A percentile compares a stretch with the other conserved stretches of the same genome.
Conservation (phyloP, 2,113 vertebrate species). For the Spea multiplicata region DNA sequence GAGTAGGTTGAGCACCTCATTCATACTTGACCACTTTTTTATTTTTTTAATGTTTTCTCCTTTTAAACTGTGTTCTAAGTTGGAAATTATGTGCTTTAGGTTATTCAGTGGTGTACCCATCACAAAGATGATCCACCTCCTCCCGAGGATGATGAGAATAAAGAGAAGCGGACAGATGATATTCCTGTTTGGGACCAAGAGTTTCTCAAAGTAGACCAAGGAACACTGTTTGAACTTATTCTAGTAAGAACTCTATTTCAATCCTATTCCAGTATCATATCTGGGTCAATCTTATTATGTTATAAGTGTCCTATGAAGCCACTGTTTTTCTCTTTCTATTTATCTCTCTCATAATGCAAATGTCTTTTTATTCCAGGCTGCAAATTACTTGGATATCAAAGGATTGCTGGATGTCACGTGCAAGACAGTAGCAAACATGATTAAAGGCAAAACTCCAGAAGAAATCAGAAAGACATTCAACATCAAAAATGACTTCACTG, state of each 20-base stretch:
- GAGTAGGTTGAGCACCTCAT: no score
- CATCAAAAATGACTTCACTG: slow-evolving; percentile 99
- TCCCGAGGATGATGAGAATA: slow-evolving; percentile 98
- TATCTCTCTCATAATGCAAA: no score
- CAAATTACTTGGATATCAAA: slow-evolving; percentile 99
- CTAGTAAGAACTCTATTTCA: slow-evolving; percentile 72
- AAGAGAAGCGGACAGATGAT: slow-evolving; percentile 97
- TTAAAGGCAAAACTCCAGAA: slow-evolving; percentile 98
- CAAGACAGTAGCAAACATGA: slow-evolving; percentile 99
- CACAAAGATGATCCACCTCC: slow-evolving; percentile 99
- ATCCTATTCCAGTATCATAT: no score
- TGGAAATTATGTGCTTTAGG: slow-evolving; percentile 62
- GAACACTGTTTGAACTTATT: slow-evolving; percentile 97
- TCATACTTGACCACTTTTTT: no score
- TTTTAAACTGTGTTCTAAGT: no score
- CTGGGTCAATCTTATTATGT: no score
- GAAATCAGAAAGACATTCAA: slow-evolving; percentile 99
- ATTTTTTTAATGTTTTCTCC: no score
- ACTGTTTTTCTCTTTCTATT: no score
- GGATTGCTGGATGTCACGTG: slow-evolving; percentile 97
- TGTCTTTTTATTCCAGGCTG: slow-evolving; percentile 72
- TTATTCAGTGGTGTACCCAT: slow-evolving; percentile 99
- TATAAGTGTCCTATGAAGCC: no score
- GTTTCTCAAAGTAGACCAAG: slow-evolving; percentile 99
- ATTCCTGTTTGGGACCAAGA: slow-evolving; percentile 99